Evolutionary conservation across 2,113 vertebrate species (phyloP).

Genomic region (Bubo bubo): DNA sequence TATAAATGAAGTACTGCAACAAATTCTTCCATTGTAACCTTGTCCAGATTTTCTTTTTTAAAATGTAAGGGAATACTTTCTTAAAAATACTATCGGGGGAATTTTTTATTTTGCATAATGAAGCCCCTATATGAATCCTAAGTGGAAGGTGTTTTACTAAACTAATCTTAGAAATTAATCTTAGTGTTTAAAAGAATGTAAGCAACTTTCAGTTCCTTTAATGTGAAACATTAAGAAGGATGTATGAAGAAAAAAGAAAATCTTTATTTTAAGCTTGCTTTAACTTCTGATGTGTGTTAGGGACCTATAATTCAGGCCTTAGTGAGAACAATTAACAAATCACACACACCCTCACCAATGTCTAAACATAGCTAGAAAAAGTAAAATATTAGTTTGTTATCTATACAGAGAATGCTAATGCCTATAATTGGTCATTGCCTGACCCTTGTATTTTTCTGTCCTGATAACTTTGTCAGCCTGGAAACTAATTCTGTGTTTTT

Average conservation of each 20-base stretch:
- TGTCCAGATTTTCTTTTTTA: not conserved
- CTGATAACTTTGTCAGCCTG: constrained; percentile 63
- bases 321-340: constrained; percentile 70
- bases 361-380: constrained; percentile 71
- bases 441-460: constrained; percentile 64
- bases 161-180: constrained; percentile 8
- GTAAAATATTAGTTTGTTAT: constrained; percentile 60
- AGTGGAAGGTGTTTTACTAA: constrained; percentile 26
- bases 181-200: constrained; percentile 55
- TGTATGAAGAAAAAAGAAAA: constrained; percentile 15
- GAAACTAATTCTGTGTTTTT: constrained; percentile 71
- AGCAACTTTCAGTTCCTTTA: constrained; percentile 33
- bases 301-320: constrained; percentile 41
- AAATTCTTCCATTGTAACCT: constrained; percentile 67
- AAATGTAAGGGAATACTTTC: constrained; percentile 45
- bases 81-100: constrained; percentile 53
- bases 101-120: constrained; percentile 64
- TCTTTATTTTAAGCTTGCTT: not conserved
- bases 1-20: constrained; percentile 66
- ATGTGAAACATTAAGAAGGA: constrained; percentile 32
- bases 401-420: constrained; percentile 67
- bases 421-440: constrained; percentile 73
- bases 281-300: constrained; percentile 39
- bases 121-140: constrained; percentile 40
- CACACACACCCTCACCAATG: constrained; percentile 31